Evolutionary conservation across 2,113 vertebrate species (phyloP).

Genomic region (Australoheros scitulus): DNA sequence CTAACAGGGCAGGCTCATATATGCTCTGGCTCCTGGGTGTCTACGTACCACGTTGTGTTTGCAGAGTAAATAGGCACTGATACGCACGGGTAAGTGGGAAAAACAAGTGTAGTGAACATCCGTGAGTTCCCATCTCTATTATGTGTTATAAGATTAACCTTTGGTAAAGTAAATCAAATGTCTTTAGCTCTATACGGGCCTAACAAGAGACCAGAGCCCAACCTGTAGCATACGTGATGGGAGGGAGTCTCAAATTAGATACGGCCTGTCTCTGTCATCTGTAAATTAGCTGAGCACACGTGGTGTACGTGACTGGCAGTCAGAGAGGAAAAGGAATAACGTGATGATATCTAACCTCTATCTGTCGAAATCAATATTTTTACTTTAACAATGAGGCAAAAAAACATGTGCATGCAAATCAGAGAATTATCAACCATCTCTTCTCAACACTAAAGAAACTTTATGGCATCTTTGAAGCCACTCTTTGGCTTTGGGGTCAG

Average conservation of each 20-base stretch:
- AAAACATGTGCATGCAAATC: not conserved
- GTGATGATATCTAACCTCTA: not conserved
- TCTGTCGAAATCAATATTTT: no score
- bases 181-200: not conserved
- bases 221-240: not conserved
- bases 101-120: conserved; percentile 11
- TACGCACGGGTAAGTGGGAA: conserved; percentile 17
- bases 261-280: not conserved
- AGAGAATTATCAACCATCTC: not conserved
- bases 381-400: not conserved
- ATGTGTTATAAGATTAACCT: not conserved
- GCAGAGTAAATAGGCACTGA: conserved; percentile 45
- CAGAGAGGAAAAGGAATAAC: not conserved
- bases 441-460: not conserved
- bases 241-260: not conserved
- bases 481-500: not conserved
- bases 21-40: conserved; percentile 27
- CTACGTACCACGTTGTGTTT: conserved; percentile 34
- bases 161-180: not conserved
- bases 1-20: not conserved
- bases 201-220: not conserved
- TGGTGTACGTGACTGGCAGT: not conserved
- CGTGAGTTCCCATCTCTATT: not conserved
- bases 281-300: not conserved
- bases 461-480: not conserved